Evolutionary conservation across 2,113 vertebrate species (phyloP), one percentile per base, ranked within the genome.

Genomic region (Cololabis saira): DNA sequence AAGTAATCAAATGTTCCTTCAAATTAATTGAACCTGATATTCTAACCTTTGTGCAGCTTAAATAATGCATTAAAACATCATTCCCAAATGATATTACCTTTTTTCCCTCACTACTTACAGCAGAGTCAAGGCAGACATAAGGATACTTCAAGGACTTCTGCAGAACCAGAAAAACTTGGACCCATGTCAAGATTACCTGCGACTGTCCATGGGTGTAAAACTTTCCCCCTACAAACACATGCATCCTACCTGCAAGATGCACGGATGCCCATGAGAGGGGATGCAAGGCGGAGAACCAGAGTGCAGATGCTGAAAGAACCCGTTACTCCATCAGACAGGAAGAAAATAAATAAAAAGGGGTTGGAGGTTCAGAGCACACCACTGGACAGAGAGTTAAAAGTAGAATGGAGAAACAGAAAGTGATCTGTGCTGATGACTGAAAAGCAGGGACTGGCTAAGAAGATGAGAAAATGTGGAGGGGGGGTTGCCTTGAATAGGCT

Each of bases 171-270:
- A 24, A 76, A 55, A 68, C 48, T 37, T 68, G 33, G 27, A 58
- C 27, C 13, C 15, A 15, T 51, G n/a, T 71, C n/a, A 40, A 60
- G 14, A 52, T 41, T 50, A 62, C 41, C 40, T 42, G n/a, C 17
- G 51, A 61, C 19, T 40, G 19, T 18, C 61, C 49, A 3, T 10
- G 14, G 16, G 2, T 48, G 43, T 66, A 49, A 55, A 60, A 24
- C 16, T 33, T 18, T 9, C 27, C 67, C 8, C 18, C n/a, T 18
- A n/a, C 2, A 55, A 8, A 8, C 27, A 11, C 43, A 15, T 33
- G 43, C 52, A 27, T 30, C 22, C 59, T 27, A 96, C 95, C 95
- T 95, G 93, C 93, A 94, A 16, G 95, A 96, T 72, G 95, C 95
- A 61, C 93, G 94, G 81, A 95, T 94, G 85, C 95, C 95, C 95